Conservation (phyloP, 1,140 invertebrate genomes). For the Drosophila takahashii region DNA sequence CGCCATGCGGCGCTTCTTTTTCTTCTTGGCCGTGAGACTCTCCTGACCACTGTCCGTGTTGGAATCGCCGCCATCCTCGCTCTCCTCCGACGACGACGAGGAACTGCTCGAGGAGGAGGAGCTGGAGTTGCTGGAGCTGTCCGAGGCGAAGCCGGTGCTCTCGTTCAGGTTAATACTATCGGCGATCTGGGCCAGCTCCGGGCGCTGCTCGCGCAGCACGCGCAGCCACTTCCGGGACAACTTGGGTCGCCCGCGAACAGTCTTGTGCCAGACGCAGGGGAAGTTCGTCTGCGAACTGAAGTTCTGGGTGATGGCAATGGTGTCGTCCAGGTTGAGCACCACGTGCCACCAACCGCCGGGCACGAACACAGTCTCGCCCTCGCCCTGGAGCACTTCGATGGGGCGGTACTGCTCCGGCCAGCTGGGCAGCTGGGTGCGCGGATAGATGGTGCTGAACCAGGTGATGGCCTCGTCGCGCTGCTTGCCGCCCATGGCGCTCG, state of each 20-base stretch:
- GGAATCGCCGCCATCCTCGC: conserved; percentile 83
- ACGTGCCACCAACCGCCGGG: conserved; percentile 99
- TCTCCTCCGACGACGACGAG: conserved; percentile 89
- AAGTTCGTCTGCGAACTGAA: conserved; percentile 98
- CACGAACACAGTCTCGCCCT: conserved; percentile 99
- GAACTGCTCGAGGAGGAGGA: conserved; percentile 90
- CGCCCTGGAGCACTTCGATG: conserved; percentile 97
- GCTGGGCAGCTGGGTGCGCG: conserved; percentile 93
- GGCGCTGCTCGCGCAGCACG: conserved; percentile 90
- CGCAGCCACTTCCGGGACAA: conserved; percentile 94
- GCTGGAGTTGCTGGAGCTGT: conserved; percentile 96
- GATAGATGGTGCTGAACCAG: conserved; percentile 99
- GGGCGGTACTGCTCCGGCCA: conserved; percentile 97
- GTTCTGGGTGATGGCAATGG: conserved; percentile 99
- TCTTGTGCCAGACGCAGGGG: conserved; percentile 99
- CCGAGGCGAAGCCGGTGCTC: conserved; percentile 96
- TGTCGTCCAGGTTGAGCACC: conserved; percentile 97
- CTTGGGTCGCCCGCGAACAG: conserved; percentile 96
- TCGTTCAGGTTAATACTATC: conserved; percentile 94
- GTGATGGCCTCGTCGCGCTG: conserved; percentile 99
- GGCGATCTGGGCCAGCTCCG: conserved; percentile 93
- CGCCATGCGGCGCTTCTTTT: conserved; percentile 89
- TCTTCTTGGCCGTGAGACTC: conserved; percentile 94
- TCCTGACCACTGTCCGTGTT: conserved; percentile 93
- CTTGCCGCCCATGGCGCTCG: conserved; percentile 94